Base-by-base conservation (phyloP, 1,140 invertebrate species). In the Frieseomelitta varia region DNA sequence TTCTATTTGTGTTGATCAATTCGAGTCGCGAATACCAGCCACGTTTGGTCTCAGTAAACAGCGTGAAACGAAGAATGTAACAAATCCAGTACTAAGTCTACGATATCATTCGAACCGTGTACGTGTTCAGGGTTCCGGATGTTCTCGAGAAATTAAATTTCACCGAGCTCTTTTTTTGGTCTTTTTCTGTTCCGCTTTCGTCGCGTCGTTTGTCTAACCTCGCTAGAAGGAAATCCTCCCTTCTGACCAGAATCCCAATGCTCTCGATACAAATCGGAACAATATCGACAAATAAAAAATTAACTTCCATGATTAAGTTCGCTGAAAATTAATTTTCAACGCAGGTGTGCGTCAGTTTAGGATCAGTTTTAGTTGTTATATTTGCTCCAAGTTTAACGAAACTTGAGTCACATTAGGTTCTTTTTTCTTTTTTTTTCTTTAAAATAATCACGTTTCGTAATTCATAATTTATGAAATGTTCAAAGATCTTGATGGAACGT, bases 121-220 rank as follows among this genome's bases (percentile, higher is more conserved):
- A 74, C 69, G 69, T 81, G 69, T 51, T n/a, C 79, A 27, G 79
- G 8, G 27, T 81, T 30, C 21, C 14, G 47, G 47, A 53, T 58
- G 21, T 58, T 53, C 10, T 4, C 14, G 39, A 24, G 79, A 53
- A 63, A 81, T 81, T 63, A 73, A 81, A 81, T 81, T 81, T 63
- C 68, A 19, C 8, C 56, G 17, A n/a, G 27, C 47, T 30, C 69
- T 74, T 58, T 63, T 81, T 47, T 47, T n/a, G n/a, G 6, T 27
- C 51, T 39, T 63, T 14, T 34, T 53, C 47, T n/a, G 24, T 61
- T n/a, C 58, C 53, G 55, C 10, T 80, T 80, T n/a, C 79, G 34
- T 51, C 55, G 65, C 79, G 34, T 30, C 68, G 65, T 47, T 71
- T 56, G 47, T 24, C 68, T 30, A 72, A 80, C 19, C 53, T 51